Conservation (phyloP, 2,113 vertebrate species). For the Empidonax traillii region DNA sequence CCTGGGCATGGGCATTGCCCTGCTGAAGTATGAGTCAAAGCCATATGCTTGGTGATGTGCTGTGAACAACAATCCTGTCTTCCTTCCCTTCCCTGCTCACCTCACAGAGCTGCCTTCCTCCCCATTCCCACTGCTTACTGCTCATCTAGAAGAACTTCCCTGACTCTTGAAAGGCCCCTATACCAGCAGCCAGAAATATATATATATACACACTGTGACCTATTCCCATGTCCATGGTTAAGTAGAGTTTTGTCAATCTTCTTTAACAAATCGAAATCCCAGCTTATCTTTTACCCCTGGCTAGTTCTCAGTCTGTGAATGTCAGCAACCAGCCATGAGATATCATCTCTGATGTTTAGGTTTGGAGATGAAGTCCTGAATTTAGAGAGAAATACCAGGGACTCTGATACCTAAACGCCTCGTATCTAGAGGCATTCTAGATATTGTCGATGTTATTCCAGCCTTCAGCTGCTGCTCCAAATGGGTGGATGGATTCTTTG, state of each 20-base stretch:
- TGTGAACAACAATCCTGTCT: not conserved
- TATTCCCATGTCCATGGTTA: not conserved
- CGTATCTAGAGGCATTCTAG: not conserved
- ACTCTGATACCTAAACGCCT: not conserved
- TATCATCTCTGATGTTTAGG: not conserved
- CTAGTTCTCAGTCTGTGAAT: not conserved
- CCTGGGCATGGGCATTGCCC: not conserved
- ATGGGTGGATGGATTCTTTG: not conserved
- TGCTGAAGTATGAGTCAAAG: not conserved
- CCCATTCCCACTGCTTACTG: not conserved
- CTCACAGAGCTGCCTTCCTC: not conserved
- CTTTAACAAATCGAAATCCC: not conserved
- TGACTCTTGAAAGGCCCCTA: not conserved
- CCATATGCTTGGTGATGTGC: not conserved
- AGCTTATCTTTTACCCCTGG: not conserved
- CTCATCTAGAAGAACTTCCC: not conserved
- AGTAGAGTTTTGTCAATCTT: not conserved
- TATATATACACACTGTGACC: rapidly evolving
- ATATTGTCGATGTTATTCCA: not conserved
- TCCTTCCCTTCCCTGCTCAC: not conserved
- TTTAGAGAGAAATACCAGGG: not conserved
- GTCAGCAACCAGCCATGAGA: not conserved
- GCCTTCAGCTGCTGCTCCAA: not conserved
- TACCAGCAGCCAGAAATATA: not conserved
- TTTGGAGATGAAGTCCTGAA: not conserved